Evolutionary conservation across 2,888 invertebrate genomes (phyloP).

Genomic region (Piscicola geometra): DNA sequence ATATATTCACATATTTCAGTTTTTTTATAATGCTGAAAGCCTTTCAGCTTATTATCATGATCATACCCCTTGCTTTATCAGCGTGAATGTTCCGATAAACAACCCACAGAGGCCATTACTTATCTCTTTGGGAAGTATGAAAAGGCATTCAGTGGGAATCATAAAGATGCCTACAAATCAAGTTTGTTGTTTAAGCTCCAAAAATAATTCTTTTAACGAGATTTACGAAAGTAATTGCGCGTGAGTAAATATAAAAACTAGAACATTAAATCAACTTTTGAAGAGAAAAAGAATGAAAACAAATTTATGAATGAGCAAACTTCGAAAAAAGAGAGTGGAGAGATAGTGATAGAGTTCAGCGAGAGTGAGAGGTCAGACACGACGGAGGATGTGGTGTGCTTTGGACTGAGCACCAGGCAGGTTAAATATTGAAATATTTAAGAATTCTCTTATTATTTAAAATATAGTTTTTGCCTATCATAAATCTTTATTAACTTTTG

Average conservation of each 20-base stretch:
- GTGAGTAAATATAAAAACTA: too few relatives aligned
- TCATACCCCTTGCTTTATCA: too few relatives aligned
- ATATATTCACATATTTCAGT: not conserved
- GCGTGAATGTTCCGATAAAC: not conserved
- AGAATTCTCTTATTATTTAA: too few relatives aligned
- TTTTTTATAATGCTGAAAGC: too few relatives aligned
- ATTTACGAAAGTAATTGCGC: not conserved
- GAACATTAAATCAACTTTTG: not conserved
- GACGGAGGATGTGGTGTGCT: constrained; percentile 78
- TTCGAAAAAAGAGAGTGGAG: not conserved
- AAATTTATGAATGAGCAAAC: not conserved
- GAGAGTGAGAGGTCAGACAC: constrained; percentile 78
- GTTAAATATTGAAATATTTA: too few relatives aligned
- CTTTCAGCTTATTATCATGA: too few relatives aligned
- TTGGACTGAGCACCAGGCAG: constrained; percentile 81
- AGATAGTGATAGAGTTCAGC: constrained; percentile 78
- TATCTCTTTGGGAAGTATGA: not conserved
- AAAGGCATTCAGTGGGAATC: not conserved
- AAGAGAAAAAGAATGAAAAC: not conserved
- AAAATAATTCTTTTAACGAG: not conserved
- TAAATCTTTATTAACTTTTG: too few relatives aligned
- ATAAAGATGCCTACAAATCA: not conserved
- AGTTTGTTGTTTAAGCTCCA: not conserved
- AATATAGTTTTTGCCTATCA: too few relatives aligned
- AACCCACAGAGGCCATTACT: not conserved